Percentiles rank a stretch among this genome's conserved stretches.
Evolutionary conservation across 2,113 vertebrate species (phyloP).

Genomic region (Poecilia latipinna): DNA sequence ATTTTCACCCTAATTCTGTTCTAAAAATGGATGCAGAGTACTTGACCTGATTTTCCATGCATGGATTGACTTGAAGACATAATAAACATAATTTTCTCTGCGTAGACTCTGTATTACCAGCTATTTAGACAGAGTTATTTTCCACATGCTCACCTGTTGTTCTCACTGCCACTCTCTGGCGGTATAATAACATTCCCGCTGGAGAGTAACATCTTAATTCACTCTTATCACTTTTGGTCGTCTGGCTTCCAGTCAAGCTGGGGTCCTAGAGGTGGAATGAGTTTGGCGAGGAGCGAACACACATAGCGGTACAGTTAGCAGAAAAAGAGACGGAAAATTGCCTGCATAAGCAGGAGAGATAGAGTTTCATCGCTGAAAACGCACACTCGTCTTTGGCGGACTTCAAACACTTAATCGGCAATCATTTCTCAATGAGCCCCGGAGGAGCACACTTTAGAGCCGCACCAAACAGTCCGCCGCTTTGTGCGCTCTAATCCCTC

Average conservation of each 20-base stretch:
- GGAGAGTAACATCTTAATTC: slow-evolving; percentile 79
- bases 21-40: slow-evolving; percentile 42
- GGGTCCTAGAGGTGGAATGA: slow-evolving; percentile 85
- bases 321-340: slow-evolving; percentile 82
- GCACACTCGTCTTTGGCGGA: slow-evolving; percentile 80
- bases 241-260: slow-evolving; percentile 81
- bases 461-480: slow-evolving; percentile 79
- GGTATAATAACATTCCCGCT: slow-evolving; percentile 80
- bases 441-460: slow-evolving; percentile 82
- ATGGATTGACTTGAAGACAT: slow-evolving; percentile 53
- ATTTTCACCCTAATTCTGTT: slow-evolving; percentile 34
- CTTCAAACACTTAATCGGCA: slow-evolving; percentile 84
- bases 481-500: slow-evolving; percentile 81
- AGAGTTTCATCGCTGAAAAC: slow-evolving; percentile 82
- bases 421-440: slow-evolving; percentile 86
- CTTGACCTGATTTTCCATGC: slow-evolving; percentile 56
- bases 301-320: slow-evolving; percentile 80
- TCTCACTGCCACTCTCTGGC: slow-evolving; percentile 74
- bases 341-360: slow-evolving; percentile 84
- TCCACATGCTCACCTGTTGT: slow-evolving; percentile 78
- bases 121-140: slow-evolving; percentile 66
- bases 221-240: slow-evolving; percentile 81
- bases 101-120: slow-evolving; percentile 52
- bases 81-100: slow-evolving; percentile 65
- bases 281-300: slow-evolving; percentile 82